Percentiles rank a stretch among this genome's conserved stretches.
phyloP scores from a whole-genome alignment of 30 jellyfish, hydroid and myxozoan genomes.

The Rhopilema esculentum region DNA sequence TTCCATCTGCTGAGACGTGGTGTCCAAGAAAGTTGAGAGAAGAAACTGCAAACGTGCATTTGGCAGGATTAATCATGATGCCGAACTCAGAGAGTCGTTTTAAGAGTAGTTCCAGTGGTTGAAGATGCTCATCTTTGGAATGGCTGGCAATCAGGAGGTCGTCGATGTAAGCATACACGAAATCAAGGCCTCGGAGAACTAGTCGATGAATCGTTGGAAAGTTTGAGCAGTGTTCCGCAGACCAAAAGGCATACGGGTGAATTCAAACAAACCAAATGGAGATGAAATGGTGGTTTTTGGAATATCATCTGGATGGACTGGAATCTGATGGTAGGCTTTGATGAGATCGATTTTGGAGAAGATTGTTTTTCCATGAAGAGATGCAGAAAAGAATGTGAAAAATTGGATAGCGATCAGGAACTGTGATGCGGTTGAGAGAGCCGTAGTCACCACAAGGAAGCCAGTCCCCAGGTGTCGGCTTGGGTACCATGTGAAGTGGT shows the following conservation, averaged over 20 bases:
- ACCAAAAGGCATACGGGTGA: too few relatives aligned
- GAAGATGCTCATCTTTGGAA: conserved; percentile 36
- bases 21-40: conserved; percentile 17
- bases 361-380: conserved; percentile 13
- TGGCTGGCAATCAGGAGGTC: conserved; percentile 39
- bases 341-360: too few relatives aligned
- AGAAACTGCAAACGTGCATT: conserved; percentile 12
- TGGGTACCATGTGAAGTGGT: conserved; percentile 70
- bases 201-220: conserved; percentile 30
- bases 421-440: conserved; percentile 44
- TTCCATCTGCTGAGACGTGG: too few relatives aligned
- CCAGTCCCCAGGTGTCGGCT: conserved; percentile 61
- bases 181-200: conserved; percentile 24
- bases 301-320: too few relatives aligned
- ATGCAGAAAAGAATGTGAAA: conserved; percentile 24
- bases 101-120: conserved; percentile 23
- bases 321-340: too few relatives aligned
- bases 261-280: too few relatives aligned
- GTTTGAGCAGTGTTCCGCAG: too few relatives aligned
- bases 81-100: conserved; percentile 10
- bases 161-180: conserved; percentile 30
- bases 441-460: conserved; percentile 65
- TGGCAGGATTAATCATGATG: conserved; percentile 7
- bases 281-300: too few relatives aligned
- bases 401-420: conserved; percentile 31